phyloP scores from a whole-genome alignment of 1,140 invertebrate genomes.

The Oreohelix idahoensis region DNA sequence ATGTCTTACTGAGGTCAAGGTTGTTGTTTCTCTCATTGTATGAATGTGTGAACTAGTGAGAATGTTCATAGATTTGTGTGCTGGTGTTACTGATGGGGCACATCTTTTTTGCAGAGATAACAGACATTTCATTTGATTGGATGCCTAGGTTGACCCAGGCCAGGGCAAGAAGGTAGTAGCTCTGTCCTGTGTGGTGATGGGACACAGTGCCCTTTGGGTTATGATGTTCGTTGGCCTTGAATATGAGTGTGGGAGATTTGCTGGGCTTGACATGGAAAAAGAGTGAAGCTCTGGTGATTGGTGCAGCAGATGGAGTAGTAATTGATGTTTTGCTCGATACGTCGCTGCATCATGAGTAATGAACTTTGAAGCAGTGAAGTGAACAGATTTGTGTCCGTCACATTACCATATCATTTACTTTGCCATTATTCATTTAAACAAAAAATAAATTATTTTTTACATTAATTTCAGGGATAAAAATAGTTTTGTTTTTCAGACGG shows the following conservation, averaged over 20 bases:
- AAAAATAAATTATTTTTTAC: too few species aligned
- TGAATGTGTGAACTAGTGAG: not conserved
- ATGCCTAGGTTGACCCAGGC: slow-evolving; percentile 39
- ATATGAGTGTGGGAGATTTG: not conserved
- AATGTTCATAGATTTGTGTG: slow-evolving; percentile 7
- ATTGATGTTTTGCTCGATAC: not conserved
- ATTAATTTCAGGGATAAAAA: too few species aligned
- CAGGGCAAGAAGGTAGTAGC: slow-evolving; percentile 24
- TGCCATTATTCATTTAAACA: not conserved
- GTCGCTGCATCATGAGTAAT: not conserved
- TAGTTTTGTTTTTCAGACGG: too few species aligned
- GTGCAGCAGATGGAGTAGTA: not conserved
- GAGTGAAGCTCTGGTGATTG: slow-evolving; percentile 9
- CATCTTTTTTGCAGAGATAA: slow-evolving; percentile 43
- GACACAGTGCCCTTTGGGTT: slow-evolving; percentile 1
- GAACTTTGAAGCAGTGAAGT: slow-evolving; percentile 8
- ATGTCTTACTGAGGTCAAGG: too few species aligned
- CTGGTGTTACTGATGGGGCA: slow-evolving; percentile 40
- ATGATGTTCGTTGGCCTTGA: slow-evolving; percentile 16
- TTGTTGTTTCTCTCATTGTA: too few species aligned
- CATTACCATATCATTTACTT: slow-evolving; percentile 8
- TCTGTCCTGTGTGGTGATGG: slow-evolving; percentile 36
- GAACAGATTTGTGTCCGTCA: slow-evolving; percentile 17
- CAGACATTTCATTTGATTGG: slow-evolving; percentile 37
- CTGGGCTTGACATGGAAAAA: slow-evolving; percentile 10